Evolutionary conservation across 2,797 vertebrate genomes (phyloP).

Genomic region (Semaprochilodus insignis): DNA sequence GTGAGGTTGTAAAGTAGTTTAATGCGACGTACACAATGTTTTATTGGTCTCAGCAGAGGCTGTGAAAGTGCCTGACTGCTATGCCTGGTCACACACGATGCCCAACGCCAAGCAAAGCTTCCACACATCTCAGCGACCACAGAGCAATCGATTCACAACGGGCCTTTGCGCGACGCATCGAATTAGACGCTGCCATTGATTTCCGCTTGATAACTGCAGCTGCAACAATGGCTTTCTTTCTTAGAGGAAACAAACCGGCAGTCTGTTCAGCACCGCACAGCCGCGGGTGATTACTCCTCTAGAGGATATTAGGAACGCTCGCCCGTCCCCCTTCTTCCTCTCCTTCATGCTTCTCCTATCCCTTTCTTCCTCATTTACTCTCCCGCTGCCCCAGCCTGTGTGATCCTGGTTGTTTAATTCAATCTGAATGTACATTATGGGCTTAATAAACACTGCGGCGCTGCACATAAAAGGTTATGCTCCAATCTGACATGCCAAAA

Average conservation of each 20-base stretch:
- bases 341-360: neutral
- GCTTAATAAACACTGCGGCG: slow-evolving; percentile 21
- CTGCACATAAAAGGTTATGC: slow-evolving; percentile 38
- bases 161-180: slow-evolving; percentile 59
- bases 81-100: slow-evolving; percentile 47
- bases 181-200: slow-evolving; percentile 73
- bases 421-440: slow-evolving; percentile 43
- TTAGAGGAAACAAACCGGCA: slow-evolving; percentile 47
- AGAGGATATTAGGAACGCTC: slow-evolving; percentile 61
- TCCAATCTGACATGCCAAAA: slow-evolving; percentile 5
- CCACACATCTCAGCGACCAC: slow-evolving; percentile 38
- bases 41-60: slow-evolving; percentile 51
- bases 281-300: slow-evolving; percentile 64
- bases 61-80: slow-evolving; percentile 45
- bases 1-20: slow-evolving; percentile 25
- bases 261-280: slow-evolving; percentile 35
- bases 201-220: slow-evolving; percentile 69
- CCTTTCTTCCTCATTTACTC: neutral
- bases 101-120: slow-evolving; percentile 38
- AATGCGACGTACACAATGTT: slow-evolving; percentile 29
- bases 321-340: slow-evolving; percentile 44
- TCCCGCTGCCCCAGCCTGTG: slow-evolving; percentile 14
- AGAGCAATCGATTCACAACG: slow-evolving; percentile 64
- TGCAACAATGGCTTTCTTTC: slow-evolving; percentile 64
- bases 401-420: slow-evolving; percentile 47